A percentile compares a stretch with the other conserved stretches of the same genome.
Evolutionary conservation across 2,888 invertebrate species (phyloP).

Genomic region (Monopis laevigella): DNA sequence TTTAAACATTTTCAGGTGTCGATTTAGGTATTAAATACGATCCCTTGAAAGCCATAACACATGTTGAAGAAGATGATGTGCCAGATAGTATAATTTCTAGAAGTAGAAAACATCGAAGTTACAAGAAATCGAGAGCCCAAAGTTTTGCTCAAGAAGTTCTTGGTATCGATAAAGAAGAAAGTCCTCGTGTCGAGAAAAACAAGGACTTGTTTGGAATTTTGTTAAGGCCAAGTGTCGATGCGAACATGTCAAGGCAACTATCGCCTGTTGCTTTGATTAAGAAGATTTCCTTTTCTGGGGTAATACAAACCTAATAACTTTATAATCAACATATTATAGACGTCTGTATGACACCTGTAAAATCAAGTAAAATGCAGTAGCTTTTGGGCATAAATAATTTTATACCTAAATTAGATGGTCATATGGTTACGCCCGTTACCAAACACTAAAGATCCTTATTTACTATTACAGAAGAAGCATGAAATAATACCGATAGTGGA

Average conservation of each 20-base stretch:
- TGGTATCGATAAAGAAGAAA: background rate
- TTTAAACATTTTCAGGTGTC: conserved; percentile 19
- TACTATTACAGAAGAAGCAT: conserved; percentile 15
- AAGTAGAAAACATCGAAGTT: background rate
- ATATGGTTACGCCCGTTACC: too few relatives aligned
- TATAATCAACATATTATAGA: too few relatives aligned
- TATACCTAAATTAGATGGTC: too few relatives aligned
- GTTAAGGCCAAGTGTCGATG: background rate
- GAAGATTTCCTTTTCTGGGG: conserved; percentile 7
- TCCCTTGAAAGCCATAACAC: conserved; percentile 36
- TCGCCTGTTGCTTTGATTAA: background rate
- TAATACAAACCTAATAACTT: too few relatives aligned
- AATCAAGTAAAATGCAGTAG: too few relatives aligned
- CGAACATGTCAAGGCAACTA: background rate
- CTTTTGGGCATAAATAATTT: too few relatives aligned
- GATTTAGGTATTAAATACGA: conserved; percentile 35
- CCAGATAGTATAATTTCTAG: background rate
- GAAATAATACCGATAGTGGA: conserved; percentile 22
- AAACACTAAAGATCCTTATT: background rate
- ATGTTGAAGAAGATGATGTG: conserved; percentile 23
- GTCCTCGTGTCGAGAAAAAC: background rate
- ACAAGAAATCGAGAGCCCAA: conserved; percentile 17
- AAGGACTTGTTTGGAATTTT: background rate
- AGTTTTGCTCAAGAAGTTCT: conserved; percentile 1
- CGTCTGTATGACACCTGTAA: too few relatives aligned